A percentile compares a stretch with the other conserved stretches of the same genome.
Evolutionary conservation across 1,140 invertebrate species (phyloP).

Genomic region (Daktulosphaira vitifoliae): DNA sequence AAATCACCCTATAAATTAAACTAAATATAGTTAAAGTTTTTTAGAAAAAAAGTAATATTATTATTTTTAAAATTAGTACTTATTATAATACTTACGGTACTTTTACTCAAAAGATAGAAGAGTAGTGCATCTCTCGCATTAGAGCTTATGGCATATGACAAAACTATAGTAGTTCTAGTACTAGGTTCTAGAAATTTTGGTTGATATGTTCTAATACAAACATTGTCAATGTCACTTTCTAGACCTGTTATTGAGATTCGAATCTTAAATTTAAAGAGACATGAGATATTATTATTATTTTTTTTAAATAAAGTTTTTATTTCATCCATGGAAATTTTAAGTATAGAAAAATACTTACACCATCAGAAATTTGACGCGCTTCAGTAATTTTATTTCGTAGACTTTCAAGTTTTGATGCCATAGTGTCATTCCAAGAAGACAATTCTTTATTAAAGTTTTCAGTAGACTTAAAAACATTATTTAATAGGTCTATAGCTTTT

Average conservation of each 20-base stretch:
- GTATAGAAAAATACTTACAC: constrained; percentile 48
- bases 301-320: too few species aligned
- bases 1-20: constrained; percentile 52
- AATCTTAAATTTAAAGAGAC: constrained; percentile 51
- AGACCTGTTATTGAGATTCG: constrained; percentile 58
- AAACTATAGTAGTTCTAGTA: constrained; percentile 58
- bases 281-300: too few species aligned
- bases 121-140: constrained; percentile 54
- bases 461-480: constrained; percentile 9
- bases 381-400: constrained; percentile 64
- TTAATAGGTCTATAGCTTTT: constrained; percentile 37
- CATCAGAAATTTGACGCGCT: constrained; percentile 69
- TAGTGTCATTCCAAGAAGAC: constrained; percentile 51
- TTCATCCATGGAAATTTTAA: too few species aligned
- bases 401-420: constrained; percentile 54
- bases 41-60: too few species aligned
- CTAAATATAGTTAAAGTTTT: neutral
- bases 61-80: constrained; percentile 17
- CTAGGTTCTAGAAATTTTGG: constrained; percentile 54
- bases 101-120: constrained; percentile 56
- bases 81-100: constrained; percentile 44
- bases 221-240: constrained; percentile 30
- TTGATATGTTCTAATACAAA: constrained; percentile 59
- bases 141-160: constrained; percentile 57
- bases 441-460: constrained; percentile 51